phyloP scores from a whole-genome alignment of 2,888 invertebrate genomes.

The Charanyca ferruginea region DNA sequence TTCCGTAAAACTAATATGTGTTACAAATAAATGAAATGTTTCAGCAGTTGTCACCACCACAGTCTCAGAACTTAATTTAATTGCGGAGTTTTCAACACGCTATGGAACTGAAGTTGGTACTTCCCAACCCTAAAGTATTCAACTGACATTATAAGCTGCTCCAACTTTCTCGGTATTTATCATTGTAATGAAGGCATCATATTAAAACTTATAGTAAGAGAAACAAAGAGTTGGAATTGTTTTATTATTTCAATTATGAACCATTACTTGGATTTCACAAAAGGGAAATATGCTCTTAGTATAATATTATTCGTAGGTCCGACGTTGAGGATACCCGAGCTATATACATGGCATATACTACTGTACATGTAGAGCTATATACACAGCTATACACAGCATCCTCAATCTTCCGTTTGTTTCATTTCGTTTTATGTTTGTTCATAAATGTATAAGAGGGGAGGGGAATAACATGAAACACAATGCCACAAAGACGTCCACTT shows the following conservation, averaged over 20 bases:
- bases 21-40: constrained; percentile 9
- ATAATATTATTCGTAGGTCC: too few relatives aligned
- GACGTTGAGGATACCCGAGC: neutral
- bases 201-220: neutral
- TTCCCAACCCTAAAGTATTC: neutral
- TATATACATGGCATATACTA: too few relatives aligned
- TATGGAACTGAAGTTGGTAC: neutral
- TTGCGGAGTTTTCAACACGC: constrained; percentile 12
- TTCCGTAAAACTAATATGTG: neutral
- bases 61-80: neutral
- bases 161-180: constrained; percentile 12
- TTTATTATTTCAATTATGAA: neutral
- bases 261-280: neutral
- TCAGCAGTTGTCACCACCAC: neutral
- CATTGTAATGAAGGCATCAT: neutral
- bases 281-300: too few relatives aligned
- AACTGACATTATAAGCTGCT: neutral
- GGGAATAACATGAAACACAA: neutral
- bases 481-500: neutral
- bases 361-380: too few relatives aligned
- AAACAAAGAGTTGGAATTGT: neutral
- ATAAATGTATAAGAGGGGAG: neutral
- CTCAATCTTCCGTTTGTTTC: constrained; percentile 1
- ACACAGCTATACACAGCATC: neutral
- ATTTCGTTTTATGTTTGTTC: neutral